Conservation (phyloP, 2,888 invertebrate species). For the Nephrotoma flavescens region DNA sequence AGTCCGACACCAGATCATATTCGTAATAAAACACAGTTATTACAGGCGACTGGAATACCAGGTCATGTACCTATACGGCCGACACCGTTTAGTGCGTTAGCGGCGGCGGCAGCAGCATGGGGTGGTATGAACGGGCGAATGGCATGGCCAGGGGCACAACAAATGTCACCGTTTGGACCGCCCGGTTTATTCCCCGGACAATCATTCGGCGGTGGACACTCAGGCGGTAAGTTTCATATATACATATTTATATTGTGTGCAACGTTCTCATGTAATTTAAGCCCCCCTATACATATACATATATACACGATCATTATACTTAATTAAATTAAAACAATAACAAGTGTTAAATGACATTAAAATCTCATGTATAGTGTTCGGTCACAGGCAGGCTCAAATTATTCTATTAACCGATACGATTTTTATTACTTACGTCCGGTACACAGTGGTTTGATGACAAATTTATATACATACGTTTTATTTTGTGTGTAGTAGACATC, state of each 20-base stretch:
- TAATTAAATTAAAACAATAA: not conserved
- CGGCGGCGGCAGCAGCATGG: slow-evolving; percentile 55
- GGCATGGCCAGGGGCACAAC: slow-evolving; percentile 39
- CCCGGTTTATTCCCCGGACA: slow-evolving; percentile 53
- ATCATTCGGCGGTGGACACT: slow-evolving; percentile 35
- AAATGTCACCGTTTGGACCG: slow-evolving; percentile 42
- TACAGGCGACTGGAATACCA: slow-evolving; percentile 28
- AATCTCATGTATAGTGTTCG: not conserved
- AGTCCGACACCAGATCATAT: slow-evolving; percentile 30
- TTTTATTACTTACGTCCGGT: not conserved
- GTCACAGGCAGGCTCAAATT: not conserved
- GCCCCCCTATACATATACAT: not conserved
- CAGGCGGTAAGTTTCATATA: slow-evolving; percentile 33
- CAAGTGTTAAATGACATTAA: not conserved
- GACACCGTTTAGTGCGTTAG: slow-evolving; percentile 59
- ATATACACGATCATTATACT: not conserved
- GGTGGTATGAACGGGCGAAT: slow-evolving; percentile 41
- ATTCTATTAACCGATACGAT: not conserved
- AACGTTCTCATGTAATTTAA: not conserved
- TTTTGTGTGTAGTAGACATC: not conserved
- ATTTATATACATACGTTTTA: not conserved
- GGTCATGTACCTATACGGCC: slow-evolving; percentile 53
- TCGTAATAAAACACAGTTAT: slow-evolving; percentile 25
- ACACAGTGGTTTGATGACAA: not conserved
- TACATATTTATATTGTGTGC: not conserved